Evolutionary conservation across 2,888 invertebrate species (phyloP), one percentile per base, ranked within the genome.

Genomic region (Ellobium chinense): DNA sequence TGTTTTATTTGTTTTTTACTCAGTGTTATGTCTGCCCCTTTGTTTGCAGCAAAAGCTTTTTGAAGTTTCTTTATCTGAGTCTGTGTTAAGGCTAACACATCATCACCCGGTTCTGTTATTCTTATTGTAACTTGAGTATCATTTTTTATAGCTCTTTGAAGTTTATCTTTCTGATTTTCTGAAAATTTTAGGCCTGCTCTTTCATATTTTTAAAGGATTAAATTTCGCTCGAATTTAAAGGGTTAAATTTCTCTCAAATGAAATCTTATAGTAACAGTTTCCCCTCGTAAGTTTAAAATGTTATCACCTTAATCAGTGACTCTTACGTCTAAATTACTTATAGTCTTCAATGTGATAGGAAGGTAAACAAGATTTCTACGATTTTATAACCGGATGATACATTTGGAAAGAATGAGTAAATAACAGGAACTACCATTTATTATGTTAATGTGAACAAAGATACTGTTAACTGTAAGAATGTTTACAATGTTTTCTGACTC

Each of bases 171-270:
- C 9, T 9, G n/a, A 27, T 18, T 62, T 62, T 62, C n/a, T 7
- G 5, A 14, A 14, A 24, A 14, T 62, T 7, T 9, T 27, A 21
- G 7, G n/a, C 24, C n/a, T n/a, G n/a, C n/a, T n/a, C n/a, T n/a
- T n/a, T n/a, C n/a, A n/a, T 7, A 65, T 65, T 31, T 65, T 65
- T 27, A 29, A 14, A 31, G 27, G 29, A 31, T 12, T 7, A 34
- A 31, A 36, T 37, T 78, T n/a, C n/a, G n/a, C n/a, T 36, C 73
- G 83, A 73, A 60, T 69, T 82, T 14, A 83, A 66, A 74, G 83
- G 81, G n/a, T n/a, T 76, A 79, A n/a, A 65, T 36, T 78, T 83
- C 78, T 68, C 74, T 82, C 18, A 83, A 66, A 74, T 83, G 81
- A n/a, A 82, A 83, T 79, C 74, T 78, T 24, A 83, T 74, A 27